phyloP scores from a whole-genome alignment of 2,797 vertebrate genomes.

The Microchirus variegatus region DNA sequence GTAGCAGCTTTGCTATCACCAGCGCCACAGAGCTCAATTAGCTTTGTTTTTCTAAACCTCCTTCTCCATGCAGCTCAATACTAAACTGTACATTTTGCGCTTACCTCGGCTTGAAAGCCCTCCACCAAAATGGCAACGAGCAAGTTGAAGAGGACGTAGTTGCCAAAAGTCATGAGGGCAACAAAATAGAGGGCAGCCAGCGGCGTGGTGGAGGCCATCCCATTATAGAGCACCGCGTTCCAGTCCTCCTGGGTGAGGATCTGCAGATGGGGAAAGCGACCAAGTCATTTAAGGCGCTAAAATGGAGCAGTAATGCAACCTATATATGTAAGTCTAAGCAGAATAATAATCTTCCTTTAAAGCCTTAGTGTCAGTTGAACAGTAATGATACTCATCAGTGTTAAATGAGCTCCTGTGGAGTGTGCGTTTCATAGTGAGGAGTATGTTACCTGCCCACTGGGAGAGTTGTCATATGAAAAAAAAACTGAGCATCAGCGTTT shows the following conservation, averaged over 20 bases:
- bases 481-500: slow-evolving; percentile 22
- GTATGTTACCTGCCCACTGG: slow-evolving; percentile 44
- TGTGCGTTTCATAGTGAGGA: slow-evolving; percentile 46
- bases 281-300: not conserved
- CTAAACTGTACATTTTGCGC: slow-evolving; percentile 48
- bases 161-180: slow-evolving; percentile 96
- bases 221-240: slow-evolving; percentile 95
- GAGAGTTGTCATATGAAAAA: slow-evolving; percentile 28
- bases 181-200: slow-evolving; percentile 95
- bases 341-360: slow-evolving; percentile 22
- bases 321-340: too few species aligned
- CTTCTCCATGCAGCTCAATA: slow-evolving; percentile 45
- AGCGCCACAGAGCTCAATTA: slow-evolving; percentile 41
- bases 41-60: slow-evolving; percentile 10
- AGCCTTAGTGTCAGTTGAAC: slow-evolving; percentile 37
- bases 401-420: slow-evolving; percentile 51
- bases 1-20: slow-evolving; percentile 65
- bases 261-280: slow-evolving; percentile 63
- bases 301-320: slow-evolving; percentile 1
- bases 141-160: slow-evolving; percentile 96
- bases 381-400: slow-evolving; percentile 55
- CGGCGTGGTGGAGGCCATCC: slow-evolving; percentile 92
- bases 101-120: slow-evolving; percentile 96
- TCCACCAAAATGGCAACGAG: slow-evolving; percentile 96
- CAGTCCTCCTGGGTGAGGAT: slow-evolving; percentile 98